Evolutionary conservation across 2,888 invertebrate genomes (phyloP).

Genomic region (Drosophila putrida): DNA sequence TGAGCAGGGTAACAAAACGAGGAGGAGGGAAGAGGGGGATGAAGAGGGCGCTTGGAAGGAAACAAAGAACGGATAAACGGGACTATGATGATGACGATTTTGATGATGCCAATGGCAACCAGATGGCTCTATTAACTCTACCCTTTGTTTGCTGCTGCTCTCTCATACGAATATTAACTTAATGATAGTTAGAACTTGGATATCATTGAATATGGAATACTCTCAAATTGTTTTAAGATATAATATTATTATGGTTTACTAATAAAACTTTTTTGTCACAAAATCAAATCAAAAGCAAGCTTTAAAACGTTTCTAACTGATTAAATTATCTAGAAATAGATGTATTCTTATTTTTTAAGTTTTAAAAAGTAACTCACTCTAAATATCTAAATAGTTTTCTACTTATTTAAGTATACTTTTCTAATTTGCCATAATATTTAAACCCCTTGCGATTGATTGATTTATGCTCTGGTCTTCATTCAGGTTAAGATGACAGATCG

Average conservation of each 20-base stretch:
- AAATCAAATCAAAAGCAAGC: no score
- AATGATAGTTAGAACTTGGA: slow-evolving; percentile 1
- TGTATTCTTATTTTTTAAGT: no score
- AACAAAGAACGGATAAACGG: slow-evolving; percentile 2
- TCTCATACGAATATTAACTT: slow-evolving; percentile 11
- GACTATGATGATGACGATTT: slow-evolving; percentile 16
- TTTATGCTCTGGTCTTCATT: background rate
- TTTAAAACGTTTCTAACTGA: no score
- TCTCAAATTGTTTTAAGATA: background rate
- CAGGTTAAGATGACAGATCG: background rate
- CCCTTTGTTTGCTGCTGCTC: background rate
- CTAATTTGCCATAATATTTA: background rate
- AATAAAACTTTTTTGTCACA: no score
- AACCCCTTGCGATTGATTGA: background rate
- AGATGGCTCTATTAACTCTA: slow-evolving; percentile 41
- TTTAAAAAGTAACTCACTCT: no score
- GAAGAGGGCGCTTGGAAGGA: background rate
- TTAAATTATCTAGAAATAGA: no score
- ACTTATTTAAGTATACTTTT: no score
- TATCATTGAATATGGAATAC: background rate
- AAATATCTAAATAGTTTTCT: no score
- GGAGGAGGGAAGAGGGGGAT: background rate
- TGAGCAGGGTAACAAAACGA: background rate
- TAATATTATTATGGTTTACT: no score
- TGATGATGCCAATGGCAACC: slow-evolving; percentile 32